phyloP scores from a whole-genome alignment of 2,888 invertebrate genomes.

The Brenthis daphne region DNA sequence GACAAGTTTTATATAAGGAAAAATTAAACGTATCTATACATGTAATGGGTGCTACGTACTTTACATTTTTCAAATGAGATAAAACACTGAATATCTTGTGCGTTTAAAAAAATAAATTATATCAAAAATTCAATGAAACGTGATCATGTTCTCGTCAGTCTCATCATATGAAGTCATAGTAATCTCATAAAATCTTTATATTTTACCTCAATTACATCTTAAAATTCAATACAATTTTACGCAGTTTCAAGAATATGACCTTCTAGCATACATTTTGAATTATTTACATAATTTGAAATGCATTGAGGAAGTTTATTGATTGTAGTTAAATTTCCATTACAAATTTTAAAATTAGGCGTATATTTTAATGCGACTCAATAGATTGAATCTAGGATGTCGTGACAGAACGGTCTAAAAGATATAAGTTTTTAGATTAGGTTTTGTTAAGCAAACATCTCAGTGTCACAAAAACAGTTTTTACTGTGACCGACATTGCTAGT shows the following conservation, averaged over 20 bases:
- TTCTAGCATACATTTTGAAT: too few species aligned
- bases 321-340: constrained; percentile 3
- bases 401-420: background rate
- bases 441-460: constrained; percentile 21
- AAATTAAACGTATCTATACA: background rate
- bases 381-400: too few species aligned
- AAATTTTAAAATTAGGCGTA: background rate
- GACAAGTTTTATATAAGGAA: background rate
- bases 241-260: too few species aligned
- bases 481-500: constrained; percentile 37
- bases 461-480: constrained; percentile 22
- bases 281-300: background rate
- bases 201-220: background rate
- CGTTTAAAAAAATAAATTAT: background rate
- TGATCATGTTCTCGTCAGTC: too few species aligned
- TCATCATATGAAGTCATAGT: too few species aligned
- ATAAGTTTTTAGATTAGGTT: background rate
- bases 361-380: too few species aligned
- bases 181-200: too few species aligned
- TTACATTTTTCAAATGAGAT: too few species aligned
- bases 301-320: constrained; percentile 15
- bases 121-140: too few species aligned
- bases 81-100: background rate
- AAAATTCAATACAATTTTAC: background rate
- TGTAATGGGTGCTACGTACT: too few species aligned